These are phyloP conservation scores for Datnioides undecimradiatus DNA, from an alignment of 2,113 vertebrate genomes.

Conservation along the genomic window DNA sequence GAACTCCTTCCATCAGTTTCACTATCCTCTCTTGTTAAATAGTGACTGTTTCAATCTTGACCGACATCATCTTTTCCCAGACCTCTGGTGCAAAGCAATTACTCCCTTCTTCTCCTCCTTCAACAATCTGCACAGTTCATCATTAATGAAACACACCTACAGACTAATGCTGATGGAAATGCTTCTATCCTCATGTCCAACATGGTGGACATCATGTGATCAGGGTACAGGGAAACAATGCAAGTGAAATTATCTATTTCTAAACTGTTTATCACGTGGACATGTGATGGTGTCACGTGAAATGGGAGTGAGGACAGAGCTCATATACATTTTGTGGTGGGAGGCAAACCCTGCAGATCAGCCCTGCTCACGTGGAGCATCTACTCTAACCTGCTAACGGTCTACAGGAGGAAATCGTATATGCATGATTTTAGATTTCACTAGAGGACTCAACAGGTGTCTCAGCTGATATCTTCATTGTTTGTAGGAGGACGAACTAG, in stretches of 20 bases:
- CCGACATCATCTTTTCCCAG: too few species aligned
- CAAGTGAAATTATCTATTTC: neutral
- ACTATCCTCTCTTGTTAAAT: too few species aligned
- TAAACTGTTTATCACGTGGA: neutral
- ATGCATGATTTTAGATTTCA: neutral
- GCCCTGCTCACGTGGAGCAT: neutral
- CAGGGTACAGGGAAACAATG: neutral
- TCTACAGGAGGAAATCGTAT: neutral
- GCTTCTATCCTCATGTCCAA: neutral
- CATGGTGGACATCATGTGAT: neutral
- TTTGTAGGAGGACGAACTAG: neutral
- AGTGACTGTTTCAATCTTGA: too few species aligned
- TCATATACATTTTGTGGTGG: neutral
- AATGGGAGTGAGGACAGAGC: neutral
- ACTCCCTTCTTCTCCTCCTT: too few species aligned
- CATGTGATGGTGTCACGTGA: slow-evolving; percentile 1
- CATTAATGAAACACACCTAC: too few species aligned
- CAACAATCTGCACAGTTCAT: too few species aligned
- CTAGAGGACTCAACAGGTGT: neutral
- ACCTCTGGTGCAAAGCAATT: too few species aligned
- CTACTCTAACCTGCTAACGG: neutral
- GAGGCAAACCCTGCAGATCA: neutral
- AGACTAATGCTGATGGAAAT: neutral
- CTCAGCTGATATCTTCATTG: neutral
- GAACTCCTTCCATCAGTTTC: too few species aligned